phyloP scores from a whole-genome alignment of 1,140 invertebrate species.

The Conus ventricosus region DNA sequence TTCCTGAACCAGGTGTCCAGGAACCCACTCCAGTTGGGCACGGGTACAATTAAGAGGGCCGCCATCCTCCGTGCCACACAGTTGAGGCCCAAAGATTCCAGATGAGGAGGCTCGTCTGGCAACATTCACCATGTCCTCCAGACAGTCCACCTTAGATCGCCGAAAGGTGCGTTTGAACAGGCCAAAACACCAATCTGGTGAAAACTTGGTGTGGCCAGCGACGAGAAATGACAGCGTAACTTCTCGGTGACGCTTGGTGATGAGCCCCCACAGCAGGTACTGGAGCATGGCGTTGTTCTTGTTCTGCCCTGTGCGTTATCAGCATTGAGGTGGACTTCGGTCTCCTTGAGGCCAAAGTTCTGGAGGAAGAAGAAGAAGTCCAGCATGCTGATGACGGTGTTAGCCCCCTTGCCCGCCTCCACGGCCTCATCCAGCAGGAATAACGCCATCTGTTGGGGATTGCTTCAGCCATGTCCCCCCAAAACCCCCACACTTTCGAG shows the following conservation, averaged over 20 bases:
- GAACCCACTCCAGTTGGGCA: slow-evolving; percentile 33
- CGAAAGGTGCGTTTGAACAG: slow-evolving; percentile 22
- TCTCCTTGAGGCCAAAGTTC: slow-evolving; percentile 45
- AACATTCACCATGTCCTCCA: slow-evolving; percentile 33
- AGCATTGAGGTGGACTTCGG: slow-evolving; percentile 32
- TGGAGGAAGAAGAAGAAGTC: slow-evolving; percentile 49
- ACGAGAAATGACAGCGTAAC: slow-evolving; percentile 24
- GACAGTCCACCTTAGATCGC: slow-evolving; percentile 27
- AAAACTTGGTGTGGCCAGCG: slow-evolving; percentile 35
- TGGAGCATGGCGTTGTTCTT: slow-evolving; percentile 41
- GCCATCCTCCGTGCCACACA: slow-evolving; percentile 22
- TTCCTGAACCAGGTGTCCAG: slow-evolving; percentile 28
- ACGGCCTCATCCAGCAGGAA: slow-evolving; percentile 56
- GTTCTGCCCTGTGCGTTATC: slow-evolving; percentile 47
- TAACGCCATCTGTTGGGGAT: slow-evolving; percentile 29
- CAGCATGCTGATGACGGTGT: slow-evolving; percentile 43
- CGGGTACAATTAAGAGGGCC: slow-evolving; percentile 30
- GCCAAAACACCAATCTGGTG: slow-evolving; percentile 35
- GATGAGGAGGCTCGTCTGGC: slow-evolving; percentile 20
- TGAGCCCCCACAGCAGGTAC: slow-evolving; percentile 24
- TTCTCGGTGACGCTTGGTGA: slow-evolving; percentile 3
- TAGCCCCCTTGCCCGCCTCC: slow-evolving; percentile 43
- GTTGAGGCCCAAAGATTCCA: slow-evolving; percentile 39
- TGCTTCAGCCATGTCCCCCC: slow-evolving; percentile 52
- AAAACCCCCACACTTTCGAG: slow-evolving; percentile 52